phyloP scores from a whole-genome alignment of 2,888 invertebrate species.

The Perizoma affinitatum region DNA sequence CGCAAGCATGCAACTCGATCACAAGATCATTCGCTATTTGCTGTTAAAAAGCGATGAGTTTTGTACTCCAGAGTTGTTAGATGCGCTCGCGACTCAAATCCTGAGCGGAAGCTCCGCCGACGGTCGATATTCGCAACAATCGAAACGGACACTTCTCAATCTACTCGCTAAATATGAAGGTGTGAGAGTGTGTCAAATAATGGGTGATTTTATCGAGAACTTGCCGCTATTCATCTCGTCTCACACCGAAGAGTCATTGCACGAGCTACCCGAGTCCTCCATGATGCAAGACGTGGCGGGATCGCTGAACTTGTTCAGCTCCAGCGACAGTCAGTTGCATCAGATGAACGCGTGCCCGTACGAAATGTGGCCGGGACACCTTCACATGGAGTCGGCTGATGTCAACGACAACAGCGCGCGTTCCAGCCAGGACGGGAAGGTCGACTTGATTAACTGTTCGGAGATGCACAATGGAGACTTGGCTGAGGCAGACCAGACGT shows the following conservation, averaged over 20 bases:
- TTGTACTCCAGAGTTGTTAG: conserved; percentile 78
- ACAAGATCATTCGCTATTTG: conserved; percentile 81
- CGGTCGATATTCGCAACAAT: conserved; percentile 65
- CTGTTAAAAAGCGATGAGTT: conserved; percentile 81
- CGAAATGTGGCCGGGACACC: conserved; percentile 72
- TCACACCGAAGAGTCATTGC: conserved; percentile 50
- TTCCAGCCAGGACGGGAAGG: conserved; percentile 72
- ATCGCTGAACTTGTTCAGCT: conserved; percentile 67
- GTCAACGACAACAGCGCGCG: conserved; percentile 61
- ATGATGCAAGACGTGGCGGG: conserved; percentile 78
- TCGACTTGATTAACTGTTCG: conserved; percentile 74
- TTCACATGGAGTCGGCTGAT: conserved; percentile 66
- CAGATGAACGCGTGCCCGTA: conserved; percentile 69
- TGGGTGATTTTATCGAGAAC: conserved; percentile 71
- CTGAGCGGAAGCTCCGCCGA: conserved; percentile 63
- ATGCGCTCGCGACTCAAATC: conserved; percentile 78
- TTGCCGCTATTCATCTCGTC: conserved; percentile 58
- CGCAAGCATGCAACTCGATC: conserved; percentile 67
- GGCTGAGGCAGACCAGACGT: conserved; percentile 92
- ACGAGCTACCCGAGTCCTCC: conserved; percentile 64
- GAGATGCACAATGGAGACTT: conserved; percentile 89
- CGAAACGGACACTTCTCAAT: conserved; percentile 66
- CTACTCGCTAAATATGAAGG: conserved; percentile 73
- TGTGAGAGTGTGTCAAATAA: conserved; percentile 69
- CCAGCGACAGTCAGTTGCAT: conserved; percentile 70